phyloP scores from a whole-genome alignment of 2,113 vertebrate genomes.

The Macrotis lagotis region DNA sequence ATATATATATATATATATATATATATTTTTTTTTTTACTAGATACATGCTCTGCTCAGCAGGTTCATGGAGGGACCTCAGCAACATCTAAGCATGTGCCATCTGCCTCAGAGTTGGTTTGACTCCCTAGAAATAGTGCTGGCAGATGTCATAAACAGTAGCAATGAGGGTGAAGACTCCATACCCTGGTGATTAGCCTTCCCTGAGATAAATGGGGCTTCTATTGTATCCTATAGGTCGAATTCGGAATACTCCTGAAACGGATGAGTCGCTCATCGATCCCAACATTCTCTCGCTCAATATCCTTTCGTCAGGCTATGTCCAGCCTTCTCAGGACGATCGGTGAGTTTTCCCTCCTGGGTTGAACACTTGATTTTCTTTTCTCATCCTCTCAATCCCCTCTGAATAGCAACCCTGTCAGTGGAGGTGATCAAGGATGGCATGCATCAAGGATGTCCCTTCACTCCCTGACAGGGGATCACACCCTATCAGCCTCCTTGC shows the following conservation, averaged over 20 bases:
- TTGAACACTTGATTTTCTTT: rapidly evolving
- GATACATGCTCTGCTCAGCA: too few species aligned
- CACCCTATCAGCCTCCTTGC: neutral
- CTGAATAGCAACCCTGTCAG: neutral
- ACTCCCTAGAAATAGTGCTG: neutral
- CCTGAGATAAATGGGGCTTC: rapidly evolving
- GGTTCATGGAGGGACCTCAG: too few species aligned
- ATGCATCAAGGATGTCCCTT: neutral
- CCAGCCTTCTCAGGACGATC: slow-evolving; percentile 92
- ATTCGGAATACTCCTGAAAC: slow-evolving; percentile 95
- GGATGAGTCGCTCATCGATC: slow-evolving; percentile 94
- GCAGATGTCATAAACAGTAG: neutral
- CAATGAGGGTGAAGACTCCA: neutral
- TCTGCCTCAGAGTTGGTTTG: neutral
- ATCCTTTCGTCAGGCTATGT: slow-evolving; percentile 93
- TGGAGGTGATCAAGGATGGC: neutral
- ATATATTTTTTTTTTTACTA: too few species aligned
- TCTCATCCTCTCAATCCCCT: neutral
- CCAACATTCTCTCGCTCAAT: slow-evolving; percentile 97
- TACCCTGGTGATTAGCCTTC: neutral
- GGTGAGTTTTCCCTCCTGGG: slow-evolving; percentile 82
- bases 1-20: too few species aligned
- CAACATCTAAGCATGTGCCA: neutral
- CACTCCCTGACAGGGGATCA: neutral
- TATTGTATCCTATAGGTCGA: slow-evolving; percentile 85